Percentiles rank a stretch among this genome's conserved stretches.
Evolutionary conservation across 2,113 vertebrate species (phyloP).

Genomic region (Cololabis saira): DNA sequence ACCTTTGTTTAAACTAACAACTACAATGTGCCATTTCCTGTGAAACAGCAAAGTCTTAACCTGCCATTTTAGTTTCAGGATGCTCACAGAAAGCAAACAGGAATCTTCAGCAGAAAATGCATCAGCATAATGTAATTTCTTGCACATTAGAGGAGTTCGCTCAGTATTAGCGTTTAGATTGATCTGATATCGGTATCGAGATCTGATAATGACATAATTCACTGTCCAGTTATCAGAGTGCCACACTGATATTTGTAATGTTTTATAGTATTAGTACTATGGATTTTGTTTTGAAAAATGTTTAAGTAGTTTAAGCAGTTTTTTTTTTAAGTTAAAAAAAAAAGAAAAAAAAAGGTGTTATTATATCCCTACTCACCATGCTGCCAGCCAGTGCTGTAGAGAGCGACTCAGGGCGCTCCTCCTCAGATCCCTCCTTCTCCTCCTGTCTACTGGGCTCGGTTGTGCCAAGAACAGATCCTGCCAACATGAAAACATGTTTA

Average conservation of each 20-base stretch:
- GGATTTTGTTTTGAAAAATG: too few species aligned
- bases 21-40: conserved; percentile 27
- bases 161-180: too few species aligned
- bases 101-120: neutral
- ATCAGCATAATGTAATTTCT: neutral
- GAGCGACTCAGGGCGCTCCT: conserved; percentile 57
- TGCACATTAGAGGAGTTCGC: neutral
- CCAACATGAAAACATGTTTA: conserved; percentile 31
- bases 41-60: conserved; percentile 2
- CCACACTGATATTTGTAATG: too few species aligned
- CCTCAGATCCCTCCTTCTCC: conserved; percentile 68
- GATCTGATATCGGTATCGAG: too few species aligned
- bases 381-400: conserved; percentile 66
- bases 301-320: too few species aligned
- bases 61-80: conserved; percentile 16
- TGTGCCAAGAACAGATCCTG: conserved; percentile 69
- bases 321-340: too few species aligned
- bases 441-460: conserved; percentile 63
- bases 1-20: conserved; percentile 21
- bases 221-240: too few species aligned
- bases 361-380: conserved; percentile 70
- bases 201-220: too few species aligned
- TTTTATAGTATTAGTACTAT: too few species aligned
- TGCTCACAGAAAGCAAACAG: neutral
- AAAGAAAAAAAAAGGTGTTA: too few species aligned